Evolutionary conservation across 1,140 invertebrate species (phyloP).

Genomic region (Piezodorus guildinii): DNA sequence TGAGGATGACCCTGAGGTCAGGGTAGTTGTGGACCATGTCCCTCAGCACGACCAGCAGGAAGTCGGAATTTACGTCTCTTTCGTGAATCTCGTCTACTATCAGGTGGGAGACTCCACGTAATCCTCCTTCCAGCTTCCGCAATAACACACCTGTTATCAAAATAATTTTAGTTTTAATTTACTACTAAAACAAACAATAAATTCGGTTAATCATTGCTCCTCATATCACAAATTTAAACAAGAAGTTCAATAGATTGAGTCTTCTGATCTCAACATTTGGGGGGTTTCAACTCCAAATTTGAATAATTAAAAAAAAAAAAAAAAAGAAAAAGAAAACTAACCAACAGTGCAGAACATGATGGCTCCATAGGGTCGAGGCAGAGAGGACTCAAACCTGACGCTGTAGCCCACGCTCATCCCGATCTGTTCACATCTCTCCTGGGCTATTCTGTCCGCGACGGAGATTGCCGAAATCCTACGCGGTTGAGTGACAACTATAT

Average conservation of each 20-base stretch:
- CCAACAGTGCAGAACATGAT: conserved; percentile 93
- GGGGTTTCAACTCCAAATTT: too few species aligned
- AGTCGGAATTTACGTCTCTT: conserved; percentile 92
- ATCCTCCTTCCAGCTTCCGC: conserved; percentile 75
- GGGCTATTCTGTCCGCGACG: conserved; percentile 79
- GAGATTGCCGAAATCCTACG: conserved; percentile 88
- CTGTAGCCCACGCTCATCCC: conserved; percentile 79
- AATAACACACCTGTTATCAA: conserved; percentile 57
- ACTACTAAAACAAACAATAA: too few species aligned
- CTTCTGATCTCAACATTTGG: too few species aligned
- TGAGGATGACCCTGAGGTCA: conserved; percentile 82
- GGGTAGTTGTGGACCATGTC: conserved; percentile 86
- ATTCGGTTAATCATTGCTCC: too few species aligned
- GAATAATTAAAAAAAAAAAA: too few species aligned
- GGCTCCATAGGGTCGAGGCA: conserved; percentile 83
- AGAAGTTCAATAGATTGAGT: too few species aligned
- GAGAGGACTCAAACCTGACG: conserved; percentile 78
- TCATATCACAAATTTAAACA: too few species aligned
- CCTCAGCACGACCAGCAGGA: conserved; percentile 82
- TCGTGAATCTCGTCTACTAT: conserved; percentile 97
- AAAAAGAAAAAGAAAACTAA: conserved; percentile 29
- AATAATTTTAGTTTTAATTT: not conserved
- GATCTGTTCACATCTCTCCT: conserved; percentile 72
- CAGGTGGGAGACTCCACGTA: conserved; percentile 79
- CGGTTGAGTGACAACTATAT: conserved; percentile 88